A percentile compares a stretch with the other conserved stretches of the same genome.
These are phyloP conservation scores for Ptilorrhoa leucosticta DNA, from an alignment of 2,113 vertebrate species.

Conservation along the genomic window DNA sequence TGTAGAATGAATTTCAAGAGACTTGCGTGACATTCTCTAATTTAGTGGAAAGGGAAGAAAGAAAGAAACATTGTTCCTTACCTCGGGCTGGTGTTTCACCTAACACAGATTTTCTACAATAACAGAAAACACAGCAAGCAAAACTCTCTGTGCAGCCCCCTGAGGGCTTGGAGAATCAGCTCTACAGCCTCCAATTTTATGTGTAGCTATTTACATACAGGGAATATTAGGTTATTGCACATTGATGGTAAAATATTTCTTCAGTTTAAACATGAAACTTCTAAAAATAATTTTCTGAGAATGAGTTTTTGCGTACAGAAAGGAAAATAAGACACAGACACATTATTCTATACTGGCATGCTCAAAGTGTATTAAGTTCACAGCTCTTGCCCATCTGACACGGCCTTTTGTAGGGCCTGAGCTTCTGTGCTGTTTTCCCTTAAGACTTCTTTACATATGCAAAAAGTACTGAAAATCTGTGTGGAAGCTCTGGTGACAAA, in stretches of 20 bases:
- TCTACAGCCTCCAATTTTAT: background rate
- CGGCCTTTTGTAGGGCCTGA: background rate
- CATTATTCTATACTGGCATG: background rate
- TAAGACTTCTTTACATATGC: background rate
- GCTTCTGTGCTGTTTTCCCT: background rate
- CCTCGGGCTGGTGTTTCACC: background rate
- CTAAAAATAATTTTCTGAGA: background rate
- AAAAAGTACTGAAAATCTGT: conserved; percentile 1
- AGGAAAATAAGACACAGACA: background rate
- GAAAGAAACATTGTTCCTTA: background rate
- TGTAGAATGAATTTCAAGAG: background rate
- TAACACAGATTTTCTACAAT: background rate
- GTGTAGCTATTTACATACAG: background rate
- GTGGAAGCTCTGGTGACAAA: conserved; percentile 17
- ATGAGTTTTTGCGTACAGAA: background rate
- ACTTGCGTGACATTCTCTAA: background rate
- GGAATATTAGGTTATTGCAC: background rate
- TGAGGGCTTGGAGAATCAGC: accelerated
- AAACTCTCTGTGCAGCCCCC: background rate
- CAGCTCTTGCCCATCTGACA: background rate
- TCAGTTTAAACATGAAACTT: background rate
- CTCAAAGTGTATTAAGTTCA: background rate
- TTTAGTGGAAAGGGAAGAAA: background rate
- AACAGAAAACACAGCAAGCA: background rate
- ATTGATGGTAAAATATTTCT: background rate